Evolutionary conservation across 2,113 vertebrate species (phyloP).

Genomic region (Herpailurus yagouaroundi): DNA sequence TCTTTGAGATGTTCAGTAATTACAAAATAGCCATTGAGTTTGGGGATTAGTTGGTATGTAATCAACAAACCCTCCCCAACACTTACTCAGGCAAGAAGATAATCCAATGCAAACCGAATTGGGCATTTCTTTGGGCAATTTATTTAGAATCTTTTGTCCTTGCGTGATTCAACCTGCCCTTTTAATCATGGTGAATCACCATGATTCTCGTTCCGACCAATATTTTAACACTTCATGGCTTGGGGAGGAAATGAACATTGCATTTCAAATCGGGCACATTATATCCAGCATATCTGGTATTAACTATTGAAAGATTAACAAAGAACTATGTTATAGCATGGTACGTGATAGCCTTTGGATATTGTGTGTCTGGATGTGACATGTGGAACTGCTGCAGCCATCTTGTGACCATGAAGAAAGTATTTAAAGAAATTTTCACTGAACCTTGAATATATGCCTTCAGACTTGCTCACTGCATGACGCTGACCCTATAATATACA

Average conservation of each 20-base stretch:
- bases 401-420: background rate
- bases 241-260: background rate
- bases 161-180: background rate
- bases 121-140: background rate
- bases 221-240: background rate
- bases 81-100: background rate
- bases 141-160: background rate
- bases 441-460: background rate
- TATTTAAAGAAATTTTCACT: background rate
- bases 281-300: background rate
- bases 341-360: background rate
- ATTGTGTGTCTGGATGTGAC: background rate
- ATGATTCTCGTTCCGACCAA: background rate
- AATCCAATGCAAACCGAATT: background rate
- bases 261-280: background rate
- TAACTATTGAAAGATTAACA: background rate
- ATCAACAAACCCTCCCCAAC: background rate
- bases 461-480: background rate
- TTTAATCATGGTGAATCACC: background rate
- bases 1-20: background rate
- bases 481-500: background rate
- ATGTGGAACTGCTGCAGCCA: background rate
- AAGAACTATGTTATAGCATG: background rate
- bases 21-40: background rate
- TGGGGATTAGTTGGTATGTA: background rate